A percentile compares a stretch with the other conserved stretches of the same genome.
Evolutionary conservation across 2,888 invertebrate genomes (phyloP).

Genomic region (Meandrusa payeni): DNA sequence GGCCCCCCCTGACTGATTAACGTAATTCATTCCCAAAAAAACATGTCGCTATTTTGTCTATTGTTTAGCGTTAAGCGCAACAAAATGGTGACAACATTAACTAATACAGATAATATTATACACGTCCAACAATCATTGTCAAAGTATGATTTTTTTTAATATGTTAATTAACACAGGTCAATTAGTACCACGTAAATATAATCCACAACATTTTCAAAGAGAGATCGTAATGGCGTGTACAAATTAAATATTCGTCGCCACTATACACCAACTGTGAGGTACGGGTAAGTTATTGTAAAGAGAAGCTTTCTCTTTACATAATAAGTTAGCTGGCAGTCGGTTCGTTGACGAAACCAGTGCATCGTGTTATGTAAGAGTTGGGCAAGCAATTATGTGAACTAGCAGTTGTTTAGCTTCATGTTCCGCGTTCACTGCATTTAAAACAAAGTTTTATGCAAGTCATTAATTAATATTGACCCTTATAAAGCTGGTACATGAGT

Average conservation of each 20-base stretch:
- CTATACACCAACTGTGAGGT: constrained; percentile 5
- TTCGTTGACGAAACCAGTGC: constrained; percentile 71
- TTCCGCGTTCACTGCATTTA: constrained; percentile 25
- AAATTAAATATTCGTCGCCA: constrained; percentile 20
- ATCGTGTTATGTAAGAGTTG: constrained; percentile 54
- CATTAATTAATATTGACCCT: no score
- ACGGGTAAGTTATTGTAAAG: constrained; percentile 41
- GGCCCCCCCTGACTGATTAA: no score
- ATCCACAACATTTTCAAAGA: constrained; percentile 1
- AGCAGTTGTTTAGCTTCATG: constrained; percentile 28
- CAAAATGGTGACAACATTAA: no score
- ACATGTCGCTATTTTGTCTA: no score
- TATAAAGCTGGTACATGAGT: no score
- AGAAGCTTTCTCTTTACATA: constrained; percentile 69
- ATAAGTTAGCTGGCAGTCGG: constrained; percentile 49
- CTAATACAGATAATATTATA: no score
- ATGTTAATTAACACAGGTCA: neutral
- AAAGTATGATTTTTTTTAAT: no score
- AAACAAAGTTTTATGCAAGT: no score
- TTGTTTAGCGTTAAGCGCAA: no score
- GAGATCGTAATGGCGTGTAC: constrained; percentile 5
- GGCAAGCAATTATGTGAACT: constrained; percentile 45
- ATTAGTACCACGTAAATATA: neutral
- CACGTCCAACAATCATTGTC: no score
- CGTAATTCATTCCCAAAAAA: no score